phyloP scores from a whole-genome alignment of 1,140 invertebrate species.

The Teleopsis dalmanni region DNA sequence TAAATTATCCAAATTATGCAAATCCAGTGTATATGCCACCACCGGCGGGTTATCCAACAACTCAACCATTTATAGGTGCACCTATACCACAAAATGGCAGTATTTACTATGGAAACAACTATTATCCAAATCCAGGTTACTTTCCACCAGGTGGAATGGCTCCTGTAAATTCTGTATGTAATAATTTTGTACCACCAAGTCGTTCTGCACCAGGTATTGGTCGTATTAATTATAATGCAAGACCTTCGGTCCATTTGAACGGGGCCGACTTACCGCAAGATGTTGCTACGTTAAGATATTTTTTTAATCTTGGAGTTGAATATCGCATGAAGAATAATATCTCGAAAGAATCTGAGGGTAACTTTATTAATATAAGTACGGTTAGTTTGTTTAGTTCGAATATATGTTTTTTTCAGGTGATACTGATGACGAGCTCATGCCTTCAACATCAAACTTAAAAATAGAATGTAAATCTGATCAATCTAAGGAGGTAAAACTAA shows the following conservation, averaged over 20 bases:
- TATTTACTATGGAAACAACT: not conserved
- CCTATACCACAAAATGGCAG: too few species aligned
- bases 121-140: not conserved
- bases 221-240: conserved; percentile 46
- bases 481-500: not conserved
- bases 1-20: too few species aligned
- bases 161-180: too few species aligned
- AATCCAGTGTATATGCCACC: not conserved
- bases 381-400: not conserved
- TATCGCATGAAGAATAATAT: conserved; percentile 24
- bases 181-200: too few species aligned
- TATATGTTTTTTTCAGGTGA: not conserved
- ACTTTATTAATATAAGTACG: not conserved
- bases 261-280: conserved; percentile 55
- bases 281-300: conserved; percentile 54
- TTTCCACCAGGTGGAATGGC: too few species aligned
- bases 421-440: not conserved
- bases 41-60: too few species aligned
- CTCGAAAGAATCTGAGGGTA: conserved; percentile 1
- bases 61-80: too few species aligned
- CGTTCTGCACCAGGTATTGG: conserved; percentile 10
- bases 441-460: not conserved
- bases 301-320: conserved; percentile 60
- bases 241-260: conserved; percentile 44
- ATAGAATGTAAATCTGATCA: not conserved